These are phyloP conservation scores for Eupristina koningsbergeri DNA, from an alignment of 1,140 invertebrate genomes.

Conservation along the genomic window DNA sequence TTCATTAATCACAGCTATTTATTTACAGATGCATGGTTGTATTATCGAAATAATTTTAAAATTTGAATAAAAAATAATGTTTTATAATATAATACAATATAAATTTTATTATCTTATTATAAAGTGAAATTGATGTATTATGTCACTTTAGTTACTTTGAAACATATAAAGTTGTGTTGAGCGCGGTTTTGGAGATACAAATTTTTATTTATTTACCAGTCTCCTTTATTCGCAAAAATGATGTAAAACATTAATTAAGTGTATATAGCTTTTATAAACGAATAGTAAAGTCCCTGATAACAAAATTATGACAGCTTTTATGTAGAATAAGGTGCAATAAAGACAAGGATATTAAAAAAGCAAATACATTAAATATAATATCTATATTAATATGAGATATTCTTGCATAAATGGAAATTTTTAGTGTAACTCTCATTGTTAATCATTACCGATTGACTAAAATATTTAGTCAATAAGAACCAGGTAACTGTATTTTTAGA, in stretches of 20 bases:
- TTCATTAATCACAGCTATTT: background rate
- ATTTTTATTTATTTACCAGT: background rate
- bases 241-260: background rate
- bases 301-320: background rate
- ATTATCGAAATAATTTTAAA: too few relatives aligned
- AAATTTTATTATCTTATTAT: background rate
- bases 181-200: background rate
- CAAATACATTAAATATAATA: background rate
- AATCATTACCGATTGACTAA: too few relatives aligned
- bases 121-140: background rate
- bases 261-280: background rate
- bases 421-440: too few relatives aligned
- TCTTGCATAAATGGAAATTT: too few relatives aligned
- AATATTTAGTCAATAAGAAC: too few relatives aligned
- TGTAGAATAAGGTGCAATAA: background rate
- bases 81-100: background rate
- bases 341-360: background rate
- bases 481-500: too few relatives aligned
- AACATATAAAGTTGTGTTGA: background rate
- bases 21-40: background rate
- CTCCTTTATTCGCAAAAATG: background rate
- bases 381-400: too few relatives aligned
- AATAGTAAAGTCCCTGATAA: background rate
- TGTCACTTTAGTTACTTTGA: background rate
- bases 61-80: background rate